Evolutionary conservation across 2,888 invertebrate species (phyloP).

Genomic region (Drosophila histrio): DNA sequence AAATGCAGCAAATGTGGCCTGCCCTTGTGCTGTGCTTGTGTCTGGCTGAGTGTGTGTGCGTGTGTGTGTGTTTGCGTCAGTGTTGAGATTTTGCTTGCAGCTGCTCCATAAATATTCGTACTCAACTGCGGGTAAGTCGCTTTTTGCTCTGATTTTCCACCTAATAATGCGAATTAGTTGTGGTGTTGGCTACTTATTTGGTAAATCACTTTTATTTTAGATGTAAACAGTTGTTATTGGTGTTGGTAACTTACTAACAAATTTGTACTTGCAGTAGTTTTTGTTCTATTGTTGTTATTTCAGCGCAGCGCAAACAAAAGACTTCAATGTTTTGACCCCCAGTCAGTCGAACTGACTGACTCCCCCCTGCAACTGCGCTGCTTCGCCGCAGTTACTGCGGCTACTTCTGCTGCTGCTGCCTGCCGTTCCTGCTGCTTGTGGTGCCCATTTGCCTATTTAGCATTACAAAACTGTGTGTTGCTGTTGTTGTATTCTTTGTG

Average conservation of each 20-base stretch:
- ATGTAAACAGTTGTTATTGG: slow-evolving; percentile 45
- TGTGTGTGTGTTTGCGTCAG: slow-evolving; percentile 5
- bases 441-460: slow-evolving; percentile 63
- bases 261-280: slow-evolving; percentile 7
- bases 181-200: slow-evolving; percentile 46
- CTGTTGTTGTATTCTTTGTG: slow-evolving; percentile 42
- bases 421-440: not conserved
- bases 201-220: slow-evolving; percentile 7
- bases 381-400: slow-evolving; percentile 1
- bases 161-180: slow-evolving; percentile 26
- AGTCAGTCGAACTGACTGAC: slow-evolving; percentile 17
- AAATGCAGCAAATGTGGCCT: slow-evolving; percentile 34
- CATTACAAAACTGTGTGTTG: slow-evolving; percentile 66
- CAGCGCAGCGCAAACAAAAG: slow-evolving; percentile 62
- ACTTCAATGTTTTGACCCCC: slow-evolving; percentile 60
- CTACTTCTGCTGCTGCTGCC: not conserved
- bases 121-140: slow-evolving; percentile 41
- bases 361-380: slow-evolving; percentile 25
- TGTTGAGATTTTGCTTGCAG: slow-evolving; percentile 33
- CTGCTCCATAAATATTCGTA: slow-evolving; percentile 27
- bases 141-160: slow-evolving; percentile 19
- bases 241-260: slow-evolving; percentile 48
- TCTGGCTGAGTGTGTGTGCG: slow-evolving; percentile 9
- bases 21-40: slow-evolving; percentile 15
- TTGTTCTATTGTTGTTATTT: slow-evolving; percentile 8